A percentile compares a stretch with the other conserved stretches of the same genome.
Conservation (phyloP, 2,113 vertebrate species). For the Pyrgilauda ruficollis region DNA sequence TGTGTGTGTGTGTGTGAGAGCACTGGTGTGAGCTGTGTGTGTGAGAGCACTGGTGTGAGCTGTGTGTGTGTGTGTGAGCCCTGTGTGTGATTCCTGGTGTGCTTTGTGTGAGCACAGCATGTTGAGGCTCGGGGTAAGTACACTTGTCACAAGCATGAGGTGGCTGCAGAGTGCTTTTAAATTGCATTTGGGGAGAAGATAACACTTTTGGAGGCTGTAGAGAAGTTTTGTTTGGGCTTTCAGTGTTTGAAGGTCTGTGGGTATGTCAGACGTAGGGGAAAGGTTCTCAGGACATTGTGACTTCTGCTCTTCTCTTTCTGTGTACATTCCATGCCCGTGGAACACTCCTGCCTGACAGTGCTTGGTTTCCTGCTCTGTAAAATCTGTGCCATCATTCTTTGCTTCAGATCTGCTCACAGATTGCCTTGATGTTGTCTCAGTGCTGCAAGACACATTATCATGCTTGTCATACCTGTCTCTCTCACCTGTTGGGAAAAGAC, state of each 20-base stretch:
- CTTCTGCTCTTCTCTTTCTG: background rate
- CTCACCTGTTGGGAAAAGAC: background rate
- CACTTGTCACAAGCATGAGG: background rate
- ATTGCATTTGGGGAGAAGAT: background rate
- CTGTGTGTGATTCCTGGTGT: background rate
- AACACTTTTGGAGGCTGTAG: background rate
- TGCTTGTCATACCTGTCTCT: fast-evolving
- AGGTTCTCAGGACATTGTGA: background rate
- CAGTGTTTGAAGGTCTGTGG: background rate
- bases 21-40: too few relatives aligned
- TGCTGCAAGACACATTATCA: background rate
- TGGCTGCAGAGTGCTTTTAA: background rate
- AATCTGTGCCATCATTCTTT: background rate
- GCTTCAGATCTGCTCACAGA: background rate
- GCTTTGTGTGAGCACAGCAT: background rate
- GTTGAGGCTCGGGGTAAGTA: background rate
- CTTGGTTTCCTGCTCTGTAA: background rate
- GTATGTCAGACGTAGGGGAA: background rate
- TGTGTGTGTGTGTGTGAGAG: too few relatives aligned
- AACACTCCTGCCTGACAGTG: background rate
- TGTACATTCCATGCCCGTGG: fast-evolving
- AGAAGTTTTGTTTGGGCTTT: background rate
- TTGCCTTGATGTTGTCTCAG: background rate
- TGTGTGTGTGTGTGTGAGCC: too few relatives aligned
- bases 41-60: too few relatives aligned